Percentiles rank a stretch among this genome's conserved stretches.
Evolutionary conservation across 2,797 vertebrate species (phyloP).

Genomic region (Ara ararauna): DNA sequence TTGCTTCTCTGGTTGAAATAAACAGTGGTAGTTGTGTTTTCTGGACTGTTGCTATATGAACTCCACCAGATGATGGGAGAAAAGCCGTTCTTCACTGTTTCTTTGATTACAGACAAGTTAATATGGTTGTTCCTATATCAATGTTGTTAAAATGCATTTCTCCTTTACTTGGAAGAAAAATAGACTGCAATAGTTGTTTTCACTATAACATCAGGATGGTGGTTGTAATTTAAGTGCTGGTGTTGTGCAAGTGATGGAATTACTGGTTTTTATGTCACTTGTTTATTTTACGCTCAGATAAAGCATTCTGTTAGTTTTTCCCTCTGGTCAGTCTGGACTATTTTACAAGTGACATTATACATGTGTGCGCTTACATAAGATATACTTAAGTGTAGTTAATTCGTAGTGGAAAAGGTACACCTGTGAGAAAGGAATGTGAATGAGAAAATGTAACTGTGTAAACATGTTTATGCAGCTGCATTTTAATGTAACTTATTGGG

Average conservation of each 20-base stretch:
- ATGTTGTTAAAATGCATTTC: not conserved
- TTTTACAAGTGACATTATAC: constrained; percentile 55
- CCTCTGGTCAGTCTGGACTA: constrained; percentile 21
- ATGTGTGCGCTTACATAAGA: constrained; percentile 17
- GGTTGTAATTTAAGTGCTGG: constrained; percentile 13
- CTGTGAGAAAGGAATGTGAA: constrained; percentile 62
- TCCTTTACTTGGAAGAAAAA: not conserved
- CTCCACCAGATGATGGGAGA: not conserved
- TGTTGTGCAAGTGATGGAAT: constrained; percentile 5
- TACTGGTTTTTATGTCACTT: constrained; percentile 50
- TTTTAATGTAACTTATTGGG: constrained; percentile 57
- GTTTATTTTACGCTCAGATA: constrained; percentile 43
- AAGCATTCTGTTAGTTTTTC: constrained; percentile 58
- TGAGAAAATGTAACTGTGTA: constrained; percentile 59
- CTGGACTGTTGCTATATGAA: not conserved
- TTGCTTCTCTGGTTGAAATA: not conserved
- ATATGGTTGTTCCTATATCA: not conserved
- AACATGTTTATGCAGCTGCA: constrained; percentile 79
- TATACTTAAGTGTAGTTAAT: constrained; percentile 25
- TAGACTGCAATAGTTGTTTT: not conserved
- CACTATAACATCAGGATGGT: not conserved
- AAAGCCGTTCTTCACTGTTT: not conserved
- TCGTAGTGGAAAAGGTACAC: constrained; percentile 70
- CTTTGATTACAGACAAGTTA: not conserved
- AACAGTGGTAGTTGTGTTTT: not conserved